Evolutionary conservation across 2,888 invertebrate species (phyloP).

Genomic region (Yponomeuta evonymella): DNA sequence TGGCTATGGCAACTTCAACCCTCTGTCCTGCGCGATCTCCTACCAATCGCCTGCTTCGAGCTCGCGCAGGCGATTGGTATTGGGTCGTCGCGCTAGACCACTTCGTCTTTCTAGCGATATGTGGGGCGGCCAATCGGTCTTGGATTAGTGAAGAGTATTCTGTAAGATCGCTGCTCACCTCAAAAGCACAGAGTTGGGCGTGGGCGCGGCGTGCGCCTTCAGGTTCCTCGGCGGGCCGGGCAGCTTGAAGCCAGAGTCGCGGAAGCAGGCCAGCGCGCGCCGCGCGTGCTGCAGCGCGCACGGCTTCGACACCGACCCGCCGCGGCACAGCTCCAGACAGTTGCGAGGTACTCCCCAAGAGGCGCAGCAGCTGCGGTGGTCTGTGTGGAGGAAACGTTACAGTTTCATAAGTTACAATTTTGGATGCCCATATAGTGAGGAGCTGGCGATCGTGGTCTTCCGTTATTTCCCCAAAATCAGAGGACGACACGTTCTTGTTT

Average conservation of each 20-base stretch:
- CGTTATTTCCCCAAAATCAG: no score
- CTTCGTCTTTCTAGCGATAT: no score
- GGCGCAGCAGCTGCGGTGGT: conserved; percentile 90
- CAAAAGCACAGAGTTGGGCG: conserved; percentile 53
- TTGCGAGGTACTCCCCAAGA: conserved; percentile 86
- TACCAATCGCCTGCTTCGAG: no score
- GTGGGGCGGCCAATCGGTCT: no score
- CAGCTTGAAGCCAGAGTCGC: conserved; percentile 84
- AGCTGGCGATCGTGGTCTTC: no score
- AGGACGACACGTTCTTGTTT: no score
- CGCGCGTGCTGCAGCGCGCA: conserved; percentile 85
- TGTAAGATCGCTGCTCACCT: conserved; percentile 36
- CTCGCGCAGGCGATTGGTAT: no score
- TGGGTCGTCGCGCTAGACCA: no score
- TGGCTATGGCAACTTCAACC: no score
- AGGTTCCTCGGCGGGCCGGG: conserved; percentile 83
- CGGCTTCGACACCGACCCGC: conserved; percentile 81
- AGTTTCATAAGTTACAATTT: no score
- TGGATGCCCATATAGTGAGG: no score
- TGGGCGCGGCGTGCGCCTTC: conserved; percentile 59
- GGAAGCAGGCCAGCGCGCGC: conserved; percentile 87
- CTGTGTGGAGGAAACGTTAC: conserved; percentile 35
- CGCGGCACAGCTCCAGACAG: conserved; percentile 90
- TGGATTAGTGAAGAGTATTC: not conserved
- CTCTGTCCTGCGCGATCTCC: no score